Conservation (phyloP, 2,888 invertebrate species). For the Orgyia antiqua region DNA sequence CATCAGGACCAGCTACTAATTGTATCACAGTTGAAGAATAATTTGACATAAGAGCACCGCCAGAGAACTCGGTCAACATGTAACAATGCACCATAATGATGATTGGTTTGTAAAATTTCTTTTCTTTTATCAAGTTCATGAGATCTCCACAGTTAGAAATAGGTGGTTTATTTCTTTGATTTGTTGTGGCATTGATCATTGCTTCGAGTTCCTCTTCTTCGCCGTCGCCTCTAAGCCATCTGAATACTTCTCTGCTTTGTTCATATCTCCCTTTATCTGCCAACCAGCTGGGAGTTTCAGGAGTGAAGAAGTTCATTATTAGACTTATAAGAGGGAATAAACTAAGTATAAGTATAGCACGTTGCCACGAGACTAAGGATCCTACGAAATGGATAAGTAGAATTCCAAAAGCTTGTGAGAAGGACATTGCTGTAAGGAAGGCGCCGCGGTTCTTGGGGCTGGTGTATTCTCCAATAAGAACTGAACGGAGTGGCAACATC, state of each 20-base stretch:
- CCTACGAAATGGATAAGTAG: constrained; percentile 80
- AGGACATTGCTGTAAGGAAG: constrained; percentile 75
- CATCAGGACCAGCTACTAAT: constrained; percentile 66
- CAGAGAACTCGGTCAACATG: constrained; percentile 79
- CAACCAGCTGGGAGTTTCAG: constrained; percentile 83
- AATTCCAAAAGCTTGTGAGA: constrained; percentile 79
- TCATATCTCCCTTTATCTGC: constrained; percentile 69
- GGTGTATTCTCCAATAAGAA: constrained; percentile 76
- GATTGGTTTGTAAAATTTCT: constrained; percentile 76
- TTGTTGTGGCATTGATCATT: constrained; percentile 43
- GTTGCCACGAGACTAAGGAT: constrained; percentile 74
- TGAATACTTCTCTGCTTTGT: constrained; percentile 74
- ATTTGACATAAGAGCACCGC: constrained; percentile 80
- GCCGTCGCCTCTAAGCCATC: constrained; percentile 75
- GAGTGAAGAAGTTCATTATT: constrained; percentile 48
- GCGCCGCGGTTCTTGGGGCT: constrained; percentile 80
- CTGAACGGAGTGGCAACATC: constrained; percentile 59
- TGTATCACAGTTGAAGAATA: constrained; percentile 79
- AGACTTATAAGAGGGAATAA: constrained; percentile 63
- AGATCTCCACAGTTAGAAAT: constrained; percentile 16
- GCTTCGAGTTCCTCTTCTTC: constrained; percentile 55
- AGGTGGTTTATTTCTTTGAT: constrained; percentile 14
- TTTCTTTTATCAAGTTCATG: constrained; percentile 33
- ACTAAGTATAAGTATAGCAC: constrained; percentile 66
- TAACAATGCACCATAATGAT: constrained; percentile 76